Evolutionary conservation across 2,797 vertebrate genomes (phyloP), one percentile per base, ranked within the genome.

Genomic region (Acestrorhynchus altus): DNA sequence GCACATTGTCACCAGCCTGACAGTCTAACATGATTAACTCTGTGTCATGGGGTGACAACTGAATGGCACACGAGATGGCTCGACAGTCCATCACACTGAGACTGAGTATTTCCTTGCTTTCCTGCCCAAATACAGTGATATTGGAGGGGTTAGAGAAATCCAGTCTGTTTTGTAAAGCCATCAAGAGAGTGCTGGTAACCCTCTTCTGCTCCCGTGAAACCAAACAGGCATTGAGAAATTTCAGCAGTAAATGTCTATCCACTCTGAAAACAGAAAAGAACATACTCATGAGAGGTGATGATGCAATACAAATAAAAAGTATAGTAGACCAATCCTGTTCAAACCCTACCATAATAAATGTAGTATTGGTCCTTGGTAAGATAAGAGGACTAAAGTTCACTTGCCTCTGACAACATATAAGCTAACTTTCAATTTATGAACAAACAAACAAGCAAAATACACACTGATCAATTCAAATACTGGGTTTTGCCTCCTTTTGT

Each of bases 11-110:
- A n/a, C 66, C 63, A 35, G 81, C 68, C 39, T 78, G 72, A 69
- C 82, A 86, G 78, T 83, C 78, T 9, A 61, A n/a, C 56, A 86
- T 60, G 35, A 74, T 59, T 18, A 86, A 66, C 31, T 83, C 72
- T 44, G 60, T 77, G 24, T 61, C 22, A n/a, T 40, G 39, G 2
- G 31, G 44, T 56, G 80, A 66, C 28, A 28, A 42, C 56, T 71
- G 47, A 66, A 86, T 47, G n/a, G 64, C 72, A 67, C 20, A 60
- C 8, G 72, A 49, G 47, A 86, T 69, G 51, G 75, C 68, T 18
- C 3, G 69, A 49, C 69, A 82, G 61, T 86, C 84, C 10, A 0
- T 40, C 39, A 44, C n/a, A 51, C 72, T 78, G 28, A 86, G 68
- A 66, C n/a, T 51, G 8, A 80, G 40, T 10, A 15, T 15, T 35